Conservation (phyloP, 2,113 vertebrate species). For the Protomyctophum bolini region DNA sequence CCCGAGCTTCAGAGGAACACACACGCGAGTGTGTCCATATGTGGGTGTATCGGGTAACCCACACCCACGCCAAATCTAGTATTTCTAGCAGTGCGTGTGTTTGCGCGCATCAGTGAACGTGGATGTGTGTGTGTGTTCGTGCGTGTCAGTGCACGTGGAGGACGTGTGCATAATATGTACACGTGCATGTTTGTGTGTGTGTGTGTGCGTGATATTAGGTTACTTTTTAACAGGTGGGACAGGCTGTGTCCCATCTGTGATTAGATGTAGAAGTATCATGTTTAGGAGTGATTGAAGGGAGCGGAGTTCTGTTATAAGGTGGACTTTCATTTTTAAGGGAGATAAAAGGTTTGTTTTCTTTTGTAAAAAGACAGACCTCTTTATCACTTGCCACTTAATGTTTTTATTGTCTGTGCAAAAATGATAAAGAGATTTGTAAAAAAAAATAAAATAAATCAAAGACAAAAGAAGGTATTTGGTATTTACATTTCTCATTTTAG, state of each 20-base stretch:
- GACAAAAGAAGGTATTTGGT: too few species aligned
- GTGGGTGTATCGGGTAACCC: constrained; percentile 19
- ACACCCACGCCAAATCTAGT: constrained; percentile 3
- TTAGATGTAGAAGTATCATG: constrained; percentile 51
- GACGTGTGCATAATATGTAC: neutral
- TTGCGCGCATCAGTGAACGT: neutral
- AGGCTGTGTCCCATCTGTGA: constrained; percentile 61
- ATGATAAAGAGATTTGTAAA: too few species aligned
- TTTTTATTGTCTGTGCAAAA: constrained; percentile 11
- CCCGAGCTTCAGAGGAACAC: constrained; percentile 4
- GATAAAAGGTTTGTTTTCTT: too few species aligned
- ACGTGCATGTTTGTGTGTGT: constrained; percentile 10
- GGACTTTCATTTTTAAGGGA: too few species aligned
- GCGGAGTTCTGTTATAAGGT: too few species aligned
- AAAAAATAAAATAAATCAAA: too few species aligned
- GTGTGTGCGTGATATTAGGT: constrained; percentile 56
- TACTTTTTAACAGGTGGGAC: constrained; percentile 74
- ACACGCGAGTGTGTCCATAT: constrained; percentile 32
- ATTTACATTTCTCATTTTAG: too few species aligned
- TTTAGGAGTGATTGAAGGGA: constrained; percentile 26
- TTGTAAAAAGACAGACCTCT: too few species aligned
- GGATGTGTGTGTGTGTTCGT: neutral
- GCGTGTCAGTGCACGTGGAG: neutral
- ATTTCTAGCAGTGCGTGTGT: constrained; percentile 21
- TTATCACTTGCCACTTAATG: too few species aligned